These are phyloP conservation scores for Cavia porcellus DNA, from an alignment of 2,113 vertebrate genomes.

Conservation along the genomic window DNA sequence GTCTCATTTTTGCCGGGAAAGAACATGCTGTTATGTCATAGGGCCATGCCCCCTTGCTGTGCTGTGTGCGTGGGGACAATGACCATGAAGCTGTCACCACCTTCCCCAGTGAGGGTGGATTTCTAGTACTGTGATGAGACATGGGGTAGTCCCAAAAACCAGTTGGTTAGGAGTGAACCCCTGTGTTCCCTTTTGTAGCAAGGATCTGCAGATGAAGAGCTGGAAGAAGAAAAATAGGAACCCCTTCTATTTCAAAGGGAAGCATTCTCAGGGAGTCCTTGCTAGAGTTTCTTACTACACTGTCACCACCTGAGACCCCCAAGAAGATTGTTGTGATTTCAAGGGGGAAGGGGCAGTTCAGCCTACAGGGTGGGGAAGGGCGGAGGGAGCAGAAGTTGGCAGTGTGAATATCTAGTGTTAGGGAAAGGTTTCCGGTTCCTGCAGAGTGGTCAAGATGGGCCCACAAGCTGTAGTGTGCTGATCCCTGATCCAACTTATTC, in stretches of 20 bases:
- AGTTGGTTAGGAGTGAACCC: neutral
- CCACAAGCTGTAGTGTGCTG: neutral
- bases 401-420: neutral
- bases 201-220: neutral
- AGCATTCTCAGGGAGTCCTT: neutral
- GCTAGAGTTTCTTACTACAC: neutral
- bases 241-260: neutral
- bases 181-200: neutral
- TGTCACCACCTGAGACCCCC: neutral
- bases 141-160: neutral
- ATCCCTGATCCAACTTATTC: neutral
- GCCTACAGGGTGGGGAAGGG: accelerated
- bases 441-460: neutral
- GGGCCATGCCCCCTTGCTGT: neutral
- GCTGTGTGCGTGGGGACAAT: accelerated
- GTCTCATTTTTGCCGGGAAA: slow-evolving; percentile 1
- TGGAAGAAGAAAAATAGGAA: neutral
- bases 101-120: neutral
- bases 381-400: neutral
- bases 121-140: neutral
- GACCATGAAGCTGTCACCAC: neutral
- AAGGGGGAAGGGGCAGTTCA: accelerated
- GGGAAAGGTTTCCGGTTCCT: neutral
- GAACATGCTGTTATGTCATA: neutral
- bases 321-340: neutral